Conservation (phyloP, 1,140 invertebrate genomes). For the Pseudomyrmex dendroicus region DNA sequence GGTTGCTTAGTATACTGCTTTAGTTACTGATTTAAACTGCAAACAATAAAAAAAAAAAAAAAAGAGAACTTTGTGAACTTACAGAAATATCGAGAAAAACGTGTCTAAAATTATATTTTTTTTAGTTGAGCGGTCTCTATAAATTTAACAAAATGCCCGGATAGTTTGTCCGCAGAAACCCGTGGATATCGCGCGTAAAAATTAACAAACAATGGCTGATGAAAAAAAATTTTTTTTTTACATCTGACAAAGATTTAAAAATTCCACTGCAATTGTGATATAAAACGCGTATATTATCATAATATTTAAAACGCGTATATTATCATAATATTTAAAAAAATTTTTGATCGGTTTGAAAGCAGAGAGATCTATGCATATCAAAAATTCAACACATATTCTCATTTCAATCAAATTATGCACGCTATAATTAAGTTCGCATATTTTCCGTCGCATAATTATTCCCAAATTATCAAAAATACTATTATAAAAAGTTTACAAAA, state of each 20-base stretch:
- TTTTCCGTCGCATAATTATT: neutral
- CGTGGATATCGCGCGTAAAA: too few relatives aligned
- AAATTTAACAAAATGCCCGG: too few relatives aligned
- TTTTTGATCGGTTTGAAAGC: neutral
- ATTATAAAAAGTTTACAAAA: neutral
- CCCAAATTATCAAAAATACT: neutral
- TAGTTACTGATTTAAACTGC: too few relatives aligned
- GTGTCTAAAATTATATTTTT: too few relatives aligned
- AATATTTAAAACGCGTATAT: conserved; percentile 17
- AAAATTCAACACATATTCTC: neutral
- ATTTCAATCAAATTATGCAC: neutral
- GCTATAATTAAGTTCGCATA: conserved; percentile 3
- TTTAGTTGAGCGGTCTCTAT: too few relatives aligned
- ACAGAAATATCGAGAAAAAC: too few relatives aligned
- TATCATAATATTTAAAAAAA: conserved; percentile 11
- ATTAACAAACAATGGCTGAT: neutral
- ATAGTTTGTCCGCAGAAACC: too few relatives aligned
- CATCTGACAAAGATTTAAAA: neutral
- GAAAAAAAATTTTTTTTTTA: neutral
- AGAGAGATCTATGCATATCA: neutral
- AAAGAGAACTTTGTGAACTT: too few relatives aligned
- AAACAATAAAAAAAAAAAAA: too few relatives aligned
- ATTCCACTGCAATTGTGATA: neutral
- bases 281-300: neutral
- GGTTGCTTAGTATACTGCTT: too few relatives aligned